These are phyloP conservation scores for Microctonus hyperodae DNA, from an alignment of 2,888 invertebrate genomes.

Conservation along the genomic window DNA sequence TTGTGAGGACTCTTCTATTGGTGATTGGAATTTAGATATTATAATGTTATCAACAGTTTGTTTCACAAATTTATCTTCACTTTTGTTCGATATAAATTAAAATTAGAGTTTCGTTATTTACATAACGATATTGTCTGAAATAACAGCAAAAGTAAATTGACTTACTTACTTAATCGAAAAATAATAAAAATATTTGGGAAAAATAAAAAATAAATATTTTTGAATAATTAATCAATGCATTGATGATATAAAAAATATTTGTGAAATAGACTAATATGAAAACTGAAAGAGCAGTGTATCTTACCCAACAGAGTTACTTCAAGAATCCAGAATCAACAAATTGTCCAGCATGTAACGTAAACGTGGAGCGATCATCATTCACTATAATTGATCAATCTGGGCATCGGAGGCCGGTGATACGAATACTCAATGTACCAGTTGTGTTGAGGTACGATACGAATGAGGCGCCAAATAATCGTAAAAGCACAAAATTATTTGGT, in stretches of 20 bases:
- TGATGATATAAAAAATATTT: constrained; percentile 37
- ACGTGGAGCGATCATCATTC: constrained; percentile 53
- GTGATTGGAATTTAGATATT: constrained; percentile 7
- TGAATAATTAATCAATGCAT: not conserved
- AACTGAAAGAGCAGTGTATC: constrained; percentile 50
- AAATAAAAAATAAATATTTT: constrained; percentile 14
- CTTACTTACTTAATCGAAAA: no score
- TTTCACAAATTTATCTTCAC: constrained; percentile 43
- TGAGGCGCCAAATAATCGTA: constrained; percentile 64
- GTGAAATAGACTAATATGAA: constrained; percentile 49
- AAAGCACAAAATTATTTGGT: constrained; percentile 64
- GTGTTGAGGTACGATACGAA: constrained; percentile 66
- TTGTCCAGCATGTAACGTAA: constrained; percentile 54
- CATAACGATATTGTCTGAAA: not conserved
- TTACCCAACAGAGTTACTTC: constrained; percentile 58
- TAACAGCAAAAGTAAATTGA: not conserved
- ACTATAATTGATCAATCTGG: constrained; percentile 59
- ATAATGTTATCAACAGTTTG: constrained; percentile 37
- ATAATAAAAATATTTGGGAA: constrained; percentile 17
- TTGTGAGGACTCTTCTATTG: constrained; percentile 16
- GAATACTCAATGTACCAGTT: constrained; percentile 66
- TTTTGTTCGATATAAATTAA: constrained; percentile 11
- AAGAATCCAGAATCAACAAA: constrained; percentile 50
- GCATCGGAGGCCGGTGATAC: constrained; percentile 53
- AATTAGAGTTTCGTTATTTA: constrained; percentile 11